A percentile compares a stretch with the other conserved stretches of the same genome.
Conservation (phyloP, 2,797 vertebrate genomes). For the Pseudochirops corinnae region DNA sequence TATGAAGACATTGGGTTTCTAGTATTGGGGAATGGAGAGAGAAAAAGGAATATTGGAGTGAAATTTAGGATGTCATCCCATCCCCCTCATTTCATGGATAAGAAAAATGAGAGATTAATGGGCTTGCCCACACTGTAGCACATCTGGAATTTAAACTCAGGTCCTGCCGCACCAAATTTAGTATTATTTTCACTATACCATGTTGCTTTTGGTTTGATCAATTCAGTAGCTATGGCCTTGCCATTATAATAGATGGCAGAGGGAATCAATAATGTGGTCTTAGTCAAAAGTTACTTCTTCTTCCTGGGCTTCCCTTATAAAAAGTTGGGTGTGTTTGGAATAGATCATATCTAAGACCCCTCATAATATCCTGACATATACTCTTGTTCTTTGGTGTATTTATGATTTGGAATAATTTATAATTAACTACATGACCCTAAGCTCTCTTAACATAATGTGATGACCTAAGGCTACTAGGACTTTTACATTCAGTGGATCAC, state of each 20-base stretch:
- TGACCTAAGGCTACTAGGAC: neutral
- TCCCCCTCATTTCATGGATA: neutral
- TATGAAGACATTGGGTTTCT: neutral
- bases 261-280: neutral
- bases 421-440: neutral
- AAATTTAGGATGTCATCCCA: neutral
- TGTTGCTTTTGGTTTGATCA: neutral
- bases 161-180: neutral
- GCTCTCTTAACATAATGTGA: neutral
- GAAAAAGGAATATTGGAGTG: neutral
- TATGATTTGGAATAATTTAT: constrained; percentile 1
- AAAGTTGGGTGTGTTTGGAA: neutral
- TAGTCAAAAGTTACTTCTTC: neutral
- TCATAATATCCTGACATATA: neutral
- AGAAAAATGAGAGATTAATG: neutral
- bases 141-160: neutral
- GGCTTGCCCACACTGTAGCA: neutral
- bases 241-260: neutral
- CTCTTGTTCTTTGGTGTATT: neutral
- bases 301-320: neutral
- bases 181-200: neutral
- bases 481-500: neutral
- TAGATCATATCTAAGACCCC: neutral
- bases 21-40: neutral
- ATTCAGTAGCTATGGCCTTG: neutral